These are phyloP conservation scores for Paratrypauchen microcephalus DNA, from an alignment of 2,797 vertebrate species.

Conservation along the genomic window DNA sequence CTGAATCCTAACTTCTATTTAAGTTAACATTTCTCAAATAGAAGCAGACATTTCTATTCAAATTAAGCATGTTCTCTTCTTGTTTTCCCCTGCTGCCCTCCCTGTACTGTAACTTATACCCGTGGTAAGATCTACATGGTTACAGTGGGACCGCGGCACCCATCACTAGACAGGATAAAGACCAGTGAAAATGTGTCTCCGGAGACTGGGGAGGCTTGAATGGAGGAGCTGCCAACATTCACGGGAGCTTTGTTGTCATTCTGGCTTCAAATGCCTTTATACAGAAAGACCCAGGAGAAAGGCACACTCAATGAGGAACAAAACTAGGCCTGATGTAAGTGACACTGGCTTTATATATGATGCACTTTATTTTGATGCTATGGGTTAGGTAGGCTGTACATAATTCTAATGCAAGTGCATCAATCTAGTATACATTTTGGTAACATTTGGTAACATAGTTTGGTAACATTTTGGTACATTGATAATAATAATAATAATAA, in stretches of 20 bases:
- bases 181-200: constrained; percentile 70
- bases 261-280: constrained; percentile 68
- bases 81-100: constrained; percentile 51
- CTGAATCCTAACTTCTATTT: constrained; percentile 14
- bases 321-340: constrained; percentile 60
- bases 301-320: constrained; percentile 35
- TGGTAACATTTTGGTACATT: not conserved
- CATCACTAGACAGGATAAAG: constrained; percentile 73
- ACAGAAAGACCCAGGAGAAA: constrained; percentile 32
- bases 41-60: constrained; percentile 28
- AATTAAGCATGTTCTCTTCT: constrained; percentile 39
- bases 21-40: constrained; percentile 11
- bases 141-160: constrained; percentile 72
- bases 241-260: constrained; percentile 72
- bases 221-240: constrained; percentile 72
- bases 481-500: not conserved
- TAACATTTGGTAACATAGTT: too few relatives aligned
- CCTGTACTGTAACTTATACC: constrained; percentile 76
- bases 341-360: constrained; percentile 48
- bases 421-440: not conserved
- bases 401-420: not conserved
- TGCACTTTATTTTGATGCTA: constrained; percentile 23
- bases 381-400: not conserved
- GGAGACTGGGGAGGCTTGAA: constrained; percentile 62
- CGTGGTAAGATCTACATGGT: constrained; percentile 73